Evolutionary conservation across 2,113 vertebrate species (phyloP).

Genomic region (Hyaena hyaena): DNA sequence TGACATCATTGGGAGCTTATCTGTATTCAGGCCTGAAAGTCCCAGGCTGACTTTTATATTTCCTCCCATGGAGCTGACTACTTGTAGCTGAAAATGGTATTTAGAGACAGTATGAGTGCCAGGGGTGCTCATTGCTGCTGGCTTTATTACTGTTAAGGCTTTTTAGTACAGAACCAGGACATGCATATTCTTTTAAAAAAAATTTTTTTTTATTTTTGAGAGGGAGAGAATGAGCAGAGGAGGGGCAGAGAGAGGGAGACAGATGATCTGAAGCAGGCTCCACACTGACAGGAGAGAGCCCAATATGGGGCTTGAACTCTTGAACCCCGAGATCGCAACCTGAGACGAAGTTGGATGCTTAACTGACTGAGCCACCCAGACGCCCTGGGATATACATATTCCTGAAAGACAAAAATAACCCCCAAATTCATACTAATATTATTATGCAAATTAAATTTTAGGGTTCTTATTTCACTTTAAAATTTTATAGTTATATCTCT

Average conservation of each 20-base stretch:
- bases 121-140: not conserved
- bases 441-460: constrained; percentile 18
- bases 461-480: constrained; percentile 10
- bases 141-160: not conserved
- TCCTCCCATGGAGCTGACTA: not conserved
- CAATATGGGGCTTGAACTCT: too few relatives aligned
- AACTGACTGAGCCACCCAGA: too few relatives aligned
- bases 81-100: not conserved
- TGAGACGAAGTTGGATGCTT: too few relatives aligned
- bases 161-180: not conserved
- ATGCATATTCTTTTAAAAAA: too few relatives aligned
- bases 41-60: not conserved
- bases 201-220: too few relatives aligned
- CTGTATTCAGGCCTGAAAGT: not conserved
- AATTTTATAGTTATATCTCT: not conserved
- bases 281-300: too few relatives aligned
- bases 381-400: not conserved
- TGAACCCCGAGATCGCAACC: too few relatives aligned
- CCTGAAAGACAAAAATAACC: constrained; percentile 29
- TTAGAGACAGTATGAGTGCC: not conserved
- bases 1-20: not conserved
- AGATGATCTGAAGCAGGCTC: too few relatives aligned
- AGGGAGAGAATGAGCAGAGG: too few relatives aligned
- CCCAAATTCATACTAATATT: not conserved
- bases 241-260: too few relatives aligned